phyloP scores from a whole-genome alignment of 2,113 vertebrate species.

The Grantiella picta region DNA sequence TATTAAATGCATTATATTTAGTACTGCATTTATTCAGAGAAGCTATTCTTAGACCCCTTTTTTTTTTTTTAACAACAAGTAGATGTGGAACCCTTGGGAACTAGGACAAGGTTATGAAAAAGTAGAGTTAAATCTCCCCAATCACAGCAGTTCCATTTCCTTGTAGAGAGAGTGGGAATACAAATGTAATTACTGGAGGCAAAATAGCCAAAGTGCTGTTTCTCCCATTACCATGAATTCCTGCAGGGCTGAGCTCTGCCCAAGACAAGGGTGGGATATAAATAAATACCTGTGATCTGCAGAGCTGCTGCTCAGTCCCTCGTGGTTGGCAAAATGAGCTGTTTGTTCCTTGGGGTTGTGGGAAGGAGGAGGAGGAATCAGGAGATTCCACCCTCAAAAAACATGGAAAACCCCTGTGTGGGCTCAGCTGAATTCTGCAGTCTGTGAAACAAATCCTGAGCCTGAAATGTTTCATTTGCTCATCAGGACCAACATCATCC shows the following conservation, averaged over 20 bases:
- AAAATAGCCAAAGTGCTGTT: background rate
- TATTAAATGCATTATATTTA: background rate
- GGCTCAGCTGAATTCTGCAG: background rate
- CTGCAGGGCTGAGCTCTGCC: background rate
- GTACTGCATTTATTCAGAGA: background rate
- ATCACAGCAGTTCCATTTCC: background rate
- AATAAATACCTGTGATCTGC: background rate
- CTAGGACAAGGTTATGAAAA: background rate
- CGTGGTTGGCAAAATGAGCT: background rate
- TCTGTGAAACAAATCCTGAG: background rate
- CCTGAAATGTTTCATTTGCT: background rate
- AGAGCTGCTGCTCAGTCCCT: background rate
- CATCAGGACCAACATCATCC: too few species aligned
- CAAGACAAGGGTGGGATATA: background rate
- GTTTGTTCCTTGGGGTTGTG: background rate
- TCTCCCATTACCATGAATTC: background rate
- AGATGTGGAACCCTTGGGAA: background rate
- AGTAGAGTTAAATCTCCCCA: background rate
- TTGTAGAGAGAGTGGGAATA: background rate
- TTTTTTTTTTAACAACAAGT: background rate
- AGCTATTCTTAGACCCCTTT: background rate
- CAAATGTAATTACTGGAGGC: background rate
- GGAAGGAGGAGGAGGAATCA: background rate
- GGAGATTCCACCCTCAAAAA: background rate
- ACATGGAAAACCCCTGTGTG: background rate